Percentiles rank a stretch among this genome's conserved stretches.
phyloP scores from a whole-genome alignment of 2,113 vertebrate genomes.

The Tragulus kanchil region DNA sequence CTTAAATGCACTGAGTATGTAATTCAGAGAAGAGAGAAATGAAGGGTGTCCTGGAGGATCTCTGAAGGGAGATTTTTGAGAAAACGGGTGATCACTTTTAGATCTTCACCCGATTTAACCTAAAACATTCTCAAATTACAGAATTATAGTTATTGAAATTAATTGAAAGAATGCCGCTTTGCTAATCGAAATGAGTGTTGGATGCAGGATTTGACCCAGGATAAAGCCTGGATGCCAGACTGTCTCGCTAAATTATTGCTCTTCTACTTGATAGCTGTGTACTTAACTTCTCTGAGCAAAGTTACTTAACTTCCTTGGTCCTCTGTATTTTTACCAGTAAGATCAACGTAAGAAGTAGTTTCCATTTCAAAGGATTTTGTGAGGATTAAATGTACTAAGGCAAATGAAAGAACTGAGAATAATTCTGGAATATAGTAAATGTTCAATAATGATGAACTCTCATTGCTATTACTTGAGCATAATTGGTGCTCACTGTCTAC shows the following conservation, averaged over 20 bases:
- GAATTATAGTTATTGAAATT: background rate
- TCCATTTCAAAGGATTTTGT: background rate
- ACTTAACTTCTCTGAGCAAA: background rate
- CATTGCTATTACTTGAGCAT: conserved; percentile 63
- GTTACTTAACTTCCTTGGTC: background rate
- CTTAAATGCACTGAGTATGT: background rate
- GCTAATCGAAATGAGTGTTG: background rate
- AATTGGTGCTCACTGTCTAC: conserved; percentile 69
- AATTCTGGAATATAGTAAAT: conserved; percentile 66
- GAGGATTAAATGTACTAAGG: conserved; percentile 50
- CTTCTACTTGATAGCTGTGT: background rate
- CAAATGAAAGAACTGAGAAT: conserved; percentile 36
- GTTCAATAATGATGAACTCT: conserved; percentile 64
- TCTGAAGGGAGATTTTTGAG: background rate
- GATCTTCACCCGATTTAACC: conserved; percentile 24
- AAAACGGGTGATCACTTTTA: conserved; percentile 2
- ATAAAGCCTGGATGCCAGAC: background rate
- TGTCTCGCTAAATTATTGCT: background rate
- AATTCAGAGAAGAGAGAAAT: conserved; percentile 1
- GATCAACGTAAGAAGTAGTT: background rate
- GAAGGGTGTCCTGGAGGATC: background rate
- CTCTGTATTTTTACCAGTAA: conserved; percentile 41
- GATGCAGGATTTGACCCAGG: background rate
- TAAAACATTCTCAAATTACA: background rate
- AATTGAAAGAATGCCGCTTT: background rate